phyloP scores from a whole-genome alignment of 2,888 invertebrate species.

The Callimorpha dominula region DNA sequence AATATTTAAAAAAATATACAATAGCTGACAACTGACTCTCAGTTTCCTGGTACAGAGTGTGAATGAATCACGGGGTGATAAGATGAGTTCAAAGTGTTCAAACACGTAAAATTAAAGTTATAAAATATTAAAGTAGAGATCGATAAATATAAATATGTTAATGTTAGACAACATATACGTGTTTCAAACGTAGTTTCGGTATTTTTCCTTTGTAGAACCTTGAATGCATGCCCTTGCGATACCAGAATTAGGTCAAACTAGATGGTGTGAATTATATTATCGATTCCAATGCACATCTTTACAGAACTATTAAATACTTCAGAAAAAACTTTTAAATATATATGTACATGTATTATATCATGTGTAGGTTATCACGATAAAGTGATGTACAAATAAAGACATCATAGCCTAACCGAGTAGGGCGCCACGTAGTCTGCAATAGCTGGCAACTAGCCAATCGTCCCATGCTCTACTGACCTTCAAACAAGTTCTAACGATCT shows the following conservation, averaged over 20 bases:
- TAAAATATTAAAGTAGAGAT: not conserved
- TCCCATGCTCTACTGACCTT: conserved; percentile 57
- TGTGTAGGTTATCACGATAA: not conserved
- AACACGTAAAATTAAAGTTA: not conserved
- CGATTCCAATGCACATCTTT: conserved; percentile 15
- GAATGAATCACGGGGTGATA: conserved; percentile 11
- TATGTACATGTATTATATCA: not conserved
- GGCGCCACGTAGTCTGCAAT: conserved; percentile 70
- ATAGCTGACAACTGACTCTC: conserved; percentile 22
- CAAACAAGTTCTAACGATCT: conserved; percentile 32
- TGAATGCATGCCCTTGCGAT: conserved; percentile 41
- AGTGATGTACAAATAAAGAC: conserved; percentile 5
- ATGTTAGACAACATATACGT: not conserved
- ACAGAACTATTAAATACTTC: conserved; percentile 6
- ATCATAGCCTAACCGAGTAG: conserved; percentile 48
- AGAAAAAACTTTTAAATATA: not conserved
- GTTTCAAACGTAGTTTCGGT: conserved; percentile 11
- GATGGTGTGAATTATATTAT: conserved; percentile 32
- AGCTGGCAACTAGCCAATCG: conserved; percentile 64
- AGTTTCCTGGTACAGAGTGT: conserved; percentile 17
- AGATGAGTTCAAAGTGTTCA: not conserved
- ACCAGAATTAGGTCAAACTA: conserved; percentile 40
- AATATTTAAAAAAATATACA: conserved; percentile 34
- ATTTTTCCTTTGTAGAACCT: conserved; percentile 43
- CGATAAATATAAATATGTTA: conserved; percentile 11